These are phyloP conservation scores for Meleagris gallopavo DNA, from an alignment of 2,113 vertebrate species.

Conservation along the genomic window DNA sequence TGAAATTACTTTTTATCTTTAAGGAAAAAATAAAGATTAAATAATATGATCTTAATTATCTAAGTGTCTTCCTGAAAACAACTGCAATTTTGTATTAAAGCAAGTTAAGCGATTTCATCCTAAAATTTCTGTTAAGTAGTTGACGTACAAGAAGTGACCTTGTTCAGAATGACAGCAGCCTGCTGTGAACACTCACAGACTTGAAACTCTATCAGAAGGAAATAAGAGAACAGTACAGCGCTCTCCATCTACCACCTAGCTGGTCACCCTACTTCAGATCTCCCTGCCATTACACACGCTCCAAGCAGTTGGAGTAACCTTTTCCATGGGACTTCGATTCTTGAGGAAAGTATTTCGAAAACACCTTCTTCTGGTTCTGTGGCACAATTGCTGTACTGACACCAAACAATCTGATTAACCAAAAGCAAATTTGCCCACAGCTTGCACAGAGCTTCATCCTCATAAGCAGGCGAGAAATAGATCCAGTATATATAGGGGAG, in stretches of 20 bases:
- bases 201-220: neutral
- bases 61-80: neutral
- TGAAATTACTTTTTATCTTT: neutral
- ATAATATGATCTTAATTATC: neutral
- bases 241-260: neutral
- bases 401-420: neutral
- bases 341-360: neutral
- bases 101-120: neutral
- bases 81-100: neutral
- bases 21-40: neutral
- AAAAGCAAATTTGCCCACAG: neutral
- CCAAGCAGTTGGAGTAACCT: neutral
- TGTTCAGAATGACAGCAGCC: neutral
- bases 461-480: neutral
- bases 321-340: neutral
- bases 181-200: fast-evolving
- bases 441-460: neutral
- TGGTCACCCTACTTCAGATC: neutral
- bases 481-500: fast-evolving
- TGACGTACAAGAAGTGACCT: neutral
- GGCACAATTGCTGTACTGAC: constrained; percentile 24
- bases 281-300: neutral
- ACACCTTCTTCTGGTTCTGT: neutral
- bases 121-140: neutral
- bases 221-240: neutral